Evolutionary conservation across 2,113 vertebrate species (phyloP), one percentile per base, ranked within the genome.

Genomic region (Xiphorhynchus elegans): DNA sequence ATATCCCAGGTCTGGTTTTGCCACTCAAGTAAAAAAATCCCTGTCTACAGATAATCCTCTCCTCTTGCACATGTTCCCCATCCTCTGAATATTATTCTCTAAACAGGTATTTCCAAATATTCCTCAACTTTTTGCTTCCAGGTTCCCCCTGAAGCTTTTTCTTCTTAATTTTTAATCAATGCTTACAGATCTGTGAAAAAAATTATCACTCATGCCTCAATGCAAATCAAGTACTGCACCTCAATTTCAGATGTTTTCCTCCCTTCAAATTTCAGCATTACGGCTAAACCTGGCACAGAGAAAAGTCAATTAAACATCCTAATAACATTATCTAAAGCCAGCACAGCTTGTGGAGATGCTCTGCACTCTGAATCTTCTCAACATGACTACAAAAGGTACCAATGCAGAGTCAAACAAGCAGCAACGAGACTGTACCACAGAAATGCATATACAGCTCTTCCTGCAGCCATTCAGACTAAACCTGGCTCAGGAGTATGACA

Each of bases 221-320:
- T 56, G 52, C 67, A 84, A 84, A 89, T 40, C 17, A 84, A 83
- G n/a, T 11, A 49, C n/a, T 9, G 14, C 1, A 1, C 50, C 56
- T 94, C 53, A 53, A 24, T 39, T 95, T 77, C 70, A 81, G 74
- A 64, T 72, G 56, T 60, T 89, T 87, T 78, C 60, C 68, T 72
- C 76, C 68, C 37, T 82, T 78, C 56, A 70, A 13, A 76, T 82
- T 79, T 89, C 67, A 91, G 28, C 35, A 49, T 10, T 39, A 55
- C 46, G 53, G 50, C 39, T 91, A 82, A 89, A 76, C 24, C 53
- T 62, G 53, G 74, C 89, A 88, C 49, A 81, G 13, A 64, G 73
- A 59, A 89, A 94, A 94, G 55, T 77, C 74, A 96, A n/a, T 87
- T 94, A 91, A 89, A 55, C 81, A 87, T 87, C 49, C 58, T 93